Percentiles rank a stretch among this genome's conserved stretches.
Evolutionary conservation across 2,797 vertebrate genomes (phyloP).

Genomic region (Anguilla obscura): DNA sequence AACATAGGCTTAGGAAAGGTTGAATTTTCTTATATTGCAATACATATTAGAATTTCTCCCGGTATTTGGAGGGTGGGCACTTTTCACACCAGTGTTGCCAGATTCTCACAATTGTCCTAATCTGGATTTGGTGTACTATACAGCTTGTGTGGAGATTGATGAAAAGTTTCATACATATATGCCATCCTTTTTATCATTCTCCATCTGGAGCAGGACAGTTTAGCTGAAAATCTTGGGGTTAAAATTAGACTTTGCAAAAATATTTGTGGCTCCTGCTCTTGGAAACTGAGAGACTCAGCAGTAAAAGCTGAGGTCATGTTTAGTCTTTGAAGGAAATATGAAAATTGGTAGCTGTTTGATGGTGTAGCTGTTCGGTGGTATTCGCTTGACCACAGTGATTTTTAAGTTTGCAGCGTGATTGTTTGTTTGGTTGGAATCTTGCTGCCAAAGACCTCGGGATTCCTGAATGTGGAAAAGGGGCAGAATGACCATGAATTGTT

Average conservation of each 20-base stretch:
- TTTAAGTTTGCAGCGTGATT: constrained; percentile 29
- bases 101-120: too few relatives aligned
- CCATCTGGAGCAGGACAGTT: constrained; percentile 5
- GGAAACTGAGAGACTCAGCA: constrained; percentile 29
- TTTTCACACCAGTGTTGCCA: too few relatives aligned
- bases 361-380: constrained; percentile 27
- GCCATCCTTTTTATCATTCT: not conserved
- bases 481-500: constrained; percentile 32
- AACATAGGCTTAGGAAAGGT: too few relatives aligned
- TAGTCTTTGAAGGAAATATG: constrained; percentile 40
- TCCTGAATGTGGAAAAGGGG: constrained; percentile 40
- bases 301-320: constrained; percentile 39
- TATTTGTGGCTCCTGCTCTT: constrained; percentile 33
- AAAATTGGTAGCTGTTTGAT: constrained; percentile 47
- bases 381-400: constrained; percentile 31
- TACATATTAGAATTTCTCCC: too few relatives aligned
- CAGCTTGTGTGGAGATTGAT: not conserved
- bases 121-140: too few relatives aligned
- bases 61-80: too few relatives aligned
- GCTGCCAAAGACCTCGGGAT: constrained; percentile 31
- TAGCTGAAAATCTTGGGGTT: not conserved
- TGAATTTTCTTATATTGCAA: too few relatives aligned
- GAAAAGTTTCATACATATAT: not conserved
- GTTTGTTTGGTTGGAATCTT: constrained; percentile 24
- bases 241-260: constrained; percentile 33